Percentiles rank a stretch among this genome's conserved stretches.
phyloP scores from a whole-genome alignment of 2,113 vertebrate genomes.

The Alethe diademata region DNA sequence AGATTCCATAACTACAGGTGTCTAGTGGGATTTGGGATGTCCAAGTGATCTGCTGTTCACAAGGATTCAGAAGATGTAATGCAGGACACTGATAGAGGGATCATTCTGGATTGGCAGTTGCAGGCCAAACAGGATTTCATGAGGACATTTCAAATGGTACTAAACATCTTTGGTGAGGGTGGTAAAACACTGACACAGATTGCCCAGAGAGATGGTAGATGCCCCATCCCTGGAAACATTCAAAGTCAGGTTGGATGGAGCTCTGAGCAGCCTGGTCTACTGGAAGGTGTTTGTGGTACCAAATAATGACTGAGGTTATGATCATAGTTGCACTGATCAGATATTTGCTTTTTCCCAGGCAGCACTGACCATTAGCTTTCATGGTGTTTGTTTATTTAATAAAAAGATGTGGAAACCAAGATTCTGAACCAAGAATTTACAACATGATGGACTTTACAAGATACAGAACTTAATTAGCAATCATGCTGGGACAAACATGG shows the following conservation, averaged over 20 bases:
- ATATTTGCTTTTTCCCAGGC: not conserved
- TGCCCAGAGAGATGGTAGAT: not conserved
- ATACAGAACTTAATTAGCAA: not conserved
- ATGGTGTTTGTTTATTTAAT: not conserved
- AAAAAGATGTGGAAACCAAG: not conserved
- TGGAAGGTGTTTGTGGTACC: not conserved
- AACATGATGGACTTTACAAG: not conserved
- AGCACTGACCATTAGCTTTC: not conserved
- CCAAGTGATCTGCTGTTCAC: not conserved
- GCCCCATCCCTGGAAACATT: not conserved
- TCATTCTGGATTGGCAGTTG: not conserved
- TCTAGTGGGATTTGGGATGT: not conserved
- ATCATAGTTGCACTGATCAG: not conserved
- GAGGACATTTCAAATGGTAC: not conserved
- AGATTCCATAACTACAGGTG: not conserved
- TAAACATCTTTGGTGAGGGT: not conserved
- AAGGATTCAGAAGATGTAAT: not conserved
- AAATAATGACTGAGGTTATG: not conserved
- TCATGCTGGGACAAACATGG: not conserved
- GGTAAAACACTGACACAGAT: not conserved
- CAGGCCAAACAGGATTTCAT: not conserved
- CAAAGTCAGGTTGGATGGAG: not conserved
- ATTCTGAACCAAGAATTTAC: not conserved
- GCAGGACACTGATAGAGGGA: not conserved
- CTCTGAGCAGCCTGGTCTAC: not conserved